Evolutionary conservation across 2,888 invertebrate species (phyloP).

Genomic region (Trichopoda pennipes): DNA sequence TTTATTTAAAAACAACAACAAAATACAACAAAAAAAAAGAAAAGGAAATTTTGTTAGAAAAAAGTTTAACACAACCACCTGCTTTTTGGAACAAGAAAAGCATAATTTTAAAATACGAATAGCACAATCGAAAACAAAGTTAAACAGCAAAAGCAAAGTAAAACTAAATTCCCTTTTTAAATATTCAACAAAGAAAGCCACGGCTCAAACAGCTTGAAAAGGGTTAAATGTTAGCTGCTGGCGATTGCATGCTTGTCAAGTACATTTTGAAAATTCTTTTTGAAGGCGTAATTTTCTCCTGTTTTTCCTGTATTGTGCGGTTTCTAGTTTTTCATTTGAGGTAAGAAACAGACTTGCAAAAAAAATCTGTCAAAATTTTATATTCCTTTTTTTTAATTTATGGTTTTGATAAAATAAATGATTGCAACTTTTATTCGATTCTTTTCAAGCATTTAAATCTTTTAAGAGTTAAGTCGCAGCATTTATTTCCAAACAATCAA

Average conservation of each 20-base stretch:
- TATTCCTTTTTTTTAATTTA: slow-evolving; percentile 62
- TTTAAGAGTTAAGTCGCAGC: background rate
- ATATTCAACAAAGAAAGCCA: slow-evolving; percentile 67
- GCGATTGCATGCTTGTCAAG: slow-evolving; percentile 68
- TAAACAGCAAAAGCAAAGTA: slow-evolving; percentile 4
- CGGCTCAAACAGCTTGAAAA: slow-evolving; percentile 15
- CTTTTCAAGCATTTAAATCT: background rate
- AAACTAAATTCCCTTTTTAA: slow-evolving; percentile 53
- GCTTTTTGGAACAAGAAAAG: slow-evolving; percentile 36
- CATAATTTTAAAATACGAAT: slow-evolving; percentile 56
- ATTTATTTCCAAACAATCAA: too few relatives aligned
- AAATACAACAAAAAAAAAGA: slow-evolving; percentile 1
- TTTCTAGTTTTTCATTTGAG: slow-evolving; percentile 22
- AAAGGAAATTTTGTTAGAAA: slow-evolving; percentile 9
- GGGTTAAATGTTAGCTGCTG: slow-evolving; percentile 37
- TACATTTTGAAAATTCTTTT: slow-evolving; percentile 56
- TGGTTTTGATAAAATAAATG: slow-evolving; percentile 57
- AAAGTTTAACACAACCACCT: slow-evolving; percentile 56
- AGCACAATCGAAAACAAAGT: slow-evolving; percentile 42
- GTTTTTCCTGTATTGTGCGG: slow-evolving; percentile 22
- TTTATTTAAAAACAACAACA: slow-evolving; percentile 39
- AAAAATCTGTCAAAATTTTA: slow-evolving; percentile 64
- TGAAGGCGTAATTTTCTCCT: slow-evolving; percentile 48
- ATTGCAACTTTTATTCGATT: slow-evolving; percentile 8
- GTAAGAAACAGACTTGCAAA: slow-evolving; percentile 59